Evolutionary conservation across 2,888 invertebrate genomes (phyloP).

Genomic region (Agriopis leucophaearia): DNA sequence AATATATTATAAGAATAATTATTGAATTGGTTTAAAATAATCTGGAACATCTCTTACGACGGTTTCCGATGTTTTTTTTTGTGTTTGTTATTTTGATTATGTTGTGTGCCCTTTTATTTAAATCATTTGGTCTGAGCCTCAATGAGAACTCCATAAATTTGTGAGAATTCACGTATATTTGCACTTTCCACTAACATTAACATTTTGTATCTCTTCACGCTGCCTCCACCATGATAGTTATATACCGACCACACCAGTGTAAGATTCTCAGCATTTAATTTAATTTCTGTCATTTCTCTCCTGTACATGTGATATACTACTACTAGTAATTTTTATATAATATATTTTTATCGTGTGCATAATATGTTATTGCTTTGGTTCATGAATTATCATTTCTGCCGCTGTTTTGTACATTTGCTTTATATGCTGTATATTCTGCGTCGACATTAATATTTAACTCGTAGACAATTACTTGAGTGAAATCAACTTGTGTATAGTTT

Average conservation of each 20-base stretch:
- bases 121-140: conserved; percentile 27
- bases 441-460: neutral
- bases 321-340: neutral
- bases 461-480: conserved; percentile 18
- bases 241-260: conserved; percentile 89
- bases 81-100: conserved; percentile 44
- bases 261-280: conserved; percentile 74
- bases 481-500: conserved; percentile 21
- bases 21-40: conserved; percentile 25
- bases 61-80: conserved; percentile 49
- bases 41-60: conserved; percentile 84
- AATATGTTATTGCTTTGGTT: conserved; percentile 27
- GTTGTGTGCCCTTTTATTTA: conserved; percentile 36
- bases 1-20: conserved; percentile 1
- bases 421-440: conserved; percentile 3
- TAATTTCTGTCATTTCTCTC: conserved; percentile 45
- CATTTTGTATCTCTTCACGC: conserved; percentile 77
- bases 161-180: conserved; percentile 44
- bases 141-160: conserved; percentile 24
- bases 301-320: conserved; percentile 37
- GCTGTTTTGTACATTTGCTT: conserved; percentile 24
- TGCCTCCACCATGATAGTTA: conserved; percentile 83
- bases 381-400: conserved; percentile 24
- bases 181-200: conserved; percentile 69
- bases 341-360: conserved; percentile 46